These are phyloP conservation scores for Phenganax subtilis DNA, from an alignment of 92 coral and sea anemone species.

Conservation along the genomic window DNA sequence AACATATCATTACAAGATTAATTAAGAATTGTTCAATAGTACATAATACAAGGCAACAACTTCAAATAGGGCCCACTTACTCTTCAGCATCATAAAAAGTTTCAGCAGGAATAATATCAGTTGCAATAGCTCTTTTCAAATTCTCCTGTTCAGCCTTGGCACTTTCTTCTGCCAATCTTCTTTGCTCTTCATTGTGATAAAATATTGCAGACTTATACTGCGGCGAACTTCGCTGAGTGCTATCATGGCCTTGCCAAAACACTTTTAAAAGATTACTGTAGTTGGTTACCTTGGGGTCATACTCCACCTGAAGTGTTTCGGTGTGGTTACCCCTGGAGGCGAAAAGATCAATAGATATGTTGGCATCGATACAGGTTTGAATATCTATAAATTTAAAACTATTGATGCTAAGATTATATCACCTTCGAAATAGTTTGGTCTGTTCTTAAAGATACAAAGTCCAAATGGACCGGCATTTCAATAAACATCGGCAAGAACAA, in stretches of 20 bases:
- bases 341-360: neutral
- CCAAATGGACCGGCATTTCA: no score
- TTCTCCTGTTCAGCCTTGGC: constrained; percentile 60
- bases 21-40: neutral
- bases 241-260: constrained; percentile 81
- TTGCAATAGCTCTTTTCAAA: constrained; percentile 56
- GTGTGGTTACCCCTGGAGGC: constrained; percentile 88
- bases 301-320: constrained; percentile 82
- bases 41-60: neutral
- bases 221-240: constrained; percentile 60
- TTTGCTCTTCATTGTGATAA: constrained; percentile 80
- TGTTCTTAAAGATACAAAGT: no score
- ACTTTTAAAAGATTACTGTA: constrained; percentile 69
- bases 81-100: constrained; percentile 95
- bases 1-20: neutral
- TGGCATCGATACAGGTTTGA: no score
- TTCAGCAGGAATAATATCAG: constrained; percentile 78
- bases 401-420: no score
- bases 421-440: no score
- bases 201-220: constrained; percentile 98
- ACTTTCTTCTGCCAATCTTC: constrained; percentile 71
- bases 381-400: no score
- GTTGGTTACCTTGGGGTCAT: constrained; percentile 70
- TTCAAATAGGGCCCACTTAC: constrained; percentile 48
- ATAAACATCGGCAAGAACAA: no score